phyloP scores from a whole-genome alignment of 2,113 vertebrate species.

The Gambusia holbrooki region DNA sequence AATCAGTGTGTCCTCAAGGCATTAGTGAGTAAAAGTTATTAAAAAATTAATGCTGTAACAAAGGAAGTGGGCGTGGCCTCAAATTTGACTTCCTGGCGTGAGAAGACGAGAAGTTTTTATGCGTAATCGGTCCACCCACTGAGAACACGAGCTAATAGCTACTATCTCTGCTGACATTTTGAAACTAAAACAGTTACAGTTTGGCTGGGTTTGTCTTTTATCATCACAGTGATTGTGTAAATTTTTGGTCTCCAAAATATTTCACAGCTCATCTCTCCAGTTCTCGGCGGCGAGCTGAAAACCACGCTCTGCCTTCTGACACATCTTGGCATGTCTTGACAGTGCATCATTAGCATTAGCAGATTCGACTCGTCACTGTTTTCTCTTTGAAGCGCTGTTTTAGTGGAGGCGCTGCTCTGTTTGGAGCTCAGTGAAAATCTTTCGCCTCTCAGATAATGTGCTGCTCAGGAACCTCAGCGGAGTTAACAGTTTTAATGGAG shows the following conservation, averaged over 20 bases:
- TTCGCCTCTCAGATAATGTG: slow-evolving; percentile 33
- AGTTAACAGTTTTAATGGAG: slow-evolving; percentile 51
- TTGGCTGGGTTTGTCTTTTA: slow-evolving; percentile 59
- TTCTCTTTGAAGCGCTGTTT: slow-evolving; percentile 3
- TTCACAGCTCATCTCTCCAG: slow-evolving; percentile 53
- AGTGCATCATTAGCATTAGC: slow-evolving; percentile 52
- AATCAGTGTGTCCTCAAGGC: neutral
- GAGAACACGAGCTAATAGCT: neutral
- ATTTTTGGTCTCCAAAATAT: slow-evolving; percentile 24
- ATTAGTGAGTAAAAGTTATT: neutral
- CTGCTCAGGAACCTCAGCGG: slow-evolving; percentile 22
- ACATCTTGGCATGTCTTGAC: slow-evolving; percentile 53
- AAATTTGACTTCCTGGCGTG: neutral
- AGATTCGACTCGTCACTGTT: slow-evolving; percentile 30
- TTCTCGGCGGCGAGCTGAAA: slow-evolving; percentile 53
- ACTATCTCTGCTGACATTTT: neutral
- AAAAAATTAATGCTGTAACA: neutral
- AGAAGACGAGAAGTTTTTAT: neutral
- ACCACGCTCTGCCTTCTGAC: slow-evolving; percentile 56
- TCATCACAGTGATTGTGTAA: slow-evolving; percentile 63
- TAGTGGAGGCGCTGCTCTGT: slow-evolving; percentile 8
- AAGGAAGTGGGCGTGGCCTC: neutral
- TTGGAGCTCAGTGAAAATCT: slow-evolving; percentile 24
- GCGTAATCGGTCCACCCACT: neutral
- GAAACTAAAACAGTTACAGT: neutral